Conservation (phyloP, 2,797 vertebrate species). For the Spinus olivaceus region DNA sequence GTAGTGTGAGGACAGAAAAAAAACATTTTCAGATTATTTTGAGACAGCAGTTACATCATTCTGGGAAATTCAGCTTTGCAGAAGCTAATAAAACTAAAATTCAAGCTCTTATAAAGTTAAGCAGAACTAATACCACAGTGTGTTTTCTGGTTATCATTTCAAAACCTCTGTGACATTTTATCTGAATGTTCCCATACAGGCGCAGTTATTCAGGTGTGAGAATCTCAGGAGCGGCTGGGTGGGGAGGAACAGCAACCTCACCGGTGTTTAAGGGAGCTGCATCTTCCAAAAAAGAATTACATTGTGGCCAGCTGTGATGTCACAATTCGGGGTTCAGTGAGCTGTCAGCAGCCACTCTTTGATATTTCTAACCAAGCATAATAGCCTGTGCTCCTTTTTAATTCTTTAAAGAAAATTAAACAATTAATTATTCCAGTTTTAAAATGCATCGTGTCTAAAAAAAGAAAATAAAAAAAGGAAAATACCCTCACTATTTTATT, state of each 20-base stretch:
- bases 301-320: neutral
- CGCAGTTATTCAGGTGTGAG: rapidly evolving
- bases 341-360: neutral
- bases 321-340: neutral
- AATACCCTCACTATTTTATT: neutral
- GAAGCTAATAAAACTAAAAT: conserved; percentile 16
- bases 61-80: conserved; percentile 30
- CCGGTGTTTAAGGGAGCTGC: neutral
- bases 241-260: neutral
- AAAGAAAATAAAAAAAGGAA: neutral
- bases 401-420: neutral
- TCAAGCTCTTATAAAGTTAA: neutral
- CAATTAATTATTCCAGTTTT: neutral
- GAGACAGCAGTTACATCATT: neutral
- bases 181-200: neutral
- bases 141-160: conserved; percentile 39
- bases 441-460: neutral
- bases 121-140: conserved; percentile 2
- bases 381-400: neutral
- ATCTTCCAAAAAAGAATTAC: neutral
- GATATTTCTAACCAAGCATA: neutral
- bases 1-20: neutral
- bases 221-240: neutral
- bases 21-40: neutral
- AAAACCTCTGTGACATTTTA: neutral